phyloP scores from a whole-genome alignment of 2,113 vertebrate genomes.

The Dendrocopos noguchii region DNA sequence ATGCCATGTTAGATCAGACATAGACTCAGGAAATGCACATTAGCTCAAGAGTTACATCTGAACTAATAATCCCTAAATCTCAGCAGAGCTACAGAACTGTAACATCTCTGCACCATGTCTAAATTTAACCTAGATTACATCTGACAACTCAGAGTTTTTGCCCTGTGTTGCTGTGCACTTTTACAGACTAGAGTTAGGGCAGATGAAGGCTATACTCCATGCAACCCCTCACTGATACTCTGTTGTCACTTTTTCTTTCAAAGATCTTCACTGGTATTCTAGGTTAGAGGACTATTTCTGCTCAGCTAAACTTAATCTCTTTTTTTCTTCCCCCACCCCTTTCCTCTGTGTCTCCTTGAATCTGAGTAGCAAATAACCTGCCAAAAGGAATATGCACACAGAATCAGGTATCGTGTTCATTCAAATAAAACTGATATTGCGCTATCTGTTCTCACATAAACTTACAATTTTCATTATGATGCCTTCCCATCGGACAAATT shows the following conservation, averaged over 20 bases:
- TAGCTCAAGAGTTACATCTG: neutral
- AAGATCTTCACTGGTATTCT: neutral
- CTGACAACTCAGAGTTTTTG: slow-evolving; percentile 1
- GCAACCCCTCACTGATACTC: neutral
- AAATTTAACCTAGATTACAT: neutral
- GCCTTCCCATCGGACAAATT: neutral
- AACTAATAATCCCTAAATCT: slow-evolving; percentile 43
- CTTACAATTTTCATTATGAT: neutral
- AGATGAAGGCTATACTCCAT: neutral
- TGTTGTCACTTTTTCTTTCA: neutral
- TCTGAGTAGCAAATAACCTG: neutral
- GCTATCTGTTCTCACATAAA: neutral
- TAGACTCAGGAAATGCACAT: neutral
- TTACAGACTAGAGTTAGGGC: neutral
- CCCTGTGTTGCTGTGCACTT: neutral
- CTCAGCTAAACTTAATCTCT: neutral
- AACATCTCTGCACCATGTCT: neutral
- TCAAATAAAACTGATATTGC: neutral
- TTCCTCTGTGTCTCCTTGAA: neutral
- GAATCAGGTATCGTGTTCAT: neutral
- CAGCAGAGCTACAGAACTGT: neutral
- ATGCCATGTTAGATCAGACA: neutral
- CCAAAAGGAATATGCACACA: neutral
- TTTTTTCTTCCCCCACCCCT: neutral
- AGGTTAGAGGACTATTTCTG: rapidly evolving